A percentile compares a stretch with the other conserved stretches of the same genome.
These are phyloP conservation scores for Musca domestica DNA, from an alignment of 1,140 invertebrate species.

Conservation along the genomic window DNA sequence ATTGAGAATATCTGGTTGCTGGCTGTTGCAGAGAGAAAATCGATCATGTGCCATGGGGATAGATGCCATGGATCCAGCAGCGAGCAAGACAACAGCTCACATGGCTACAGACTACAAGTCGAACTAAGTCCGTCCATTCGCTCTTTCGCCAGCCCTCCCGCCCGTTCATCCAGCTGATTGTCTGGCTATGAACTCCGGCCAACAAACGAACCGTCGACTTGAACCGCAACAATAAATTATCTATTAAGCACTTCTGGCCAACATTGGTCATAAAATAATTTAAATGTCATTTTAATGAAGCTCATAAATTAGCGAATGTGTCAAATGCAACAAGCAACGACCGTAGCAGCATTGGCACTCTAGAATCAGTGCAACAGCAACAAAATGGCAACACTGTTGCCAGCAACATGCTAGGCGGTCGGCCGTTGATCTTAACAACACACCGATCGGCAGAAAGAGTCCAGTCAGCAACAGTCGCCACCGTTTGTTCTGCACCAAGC, in stretches of 20 bases:
- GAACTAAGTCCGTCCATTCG: too few species aligned
- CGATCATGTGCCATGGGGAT: too few species aligned
- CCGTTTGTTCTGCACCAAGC: not conserved
- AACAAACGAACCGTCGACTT: not conserved
- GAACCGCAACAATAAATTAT: constrained; percentile 9
- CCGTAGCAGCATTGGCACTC: too few species aligned
- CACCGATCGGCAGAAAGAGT: not conserved
- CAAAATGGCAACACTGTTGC: constrained; percentile 21
- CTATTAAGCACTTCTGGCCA: constrained; percentile 21
- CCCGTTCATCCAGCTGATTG: not conserved
- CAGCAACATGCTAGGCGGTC: not conserved
- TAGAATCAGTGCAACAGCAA: constrained; percentile 20
- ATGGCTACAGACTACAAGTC: too few species aligned
- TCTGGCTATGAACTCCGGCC: not conserved
- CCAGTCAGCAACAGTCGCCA: constrained; percentile 2
- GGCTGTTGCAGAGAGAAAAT: too few species aligned
- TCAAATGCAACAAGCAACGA: constrained; percentile 12
- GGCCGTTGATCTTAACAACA: not conserved
- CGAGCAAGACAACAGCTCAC: too few species aligned
- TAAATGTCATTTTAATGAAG: constrained; percentile 22
- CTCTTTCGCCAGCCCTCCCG: too few species aligned
- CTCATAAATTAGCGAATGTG: constrained; percentile 22
- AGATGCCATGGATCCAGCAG: too few species aligned
- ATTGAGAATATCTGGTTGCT: too few species aligned
- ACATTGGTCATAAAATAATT: constrained; percentile 23